Conservation (phyloP, 2,113 vertebrate genomes). For the Panthera leo region DNA sequence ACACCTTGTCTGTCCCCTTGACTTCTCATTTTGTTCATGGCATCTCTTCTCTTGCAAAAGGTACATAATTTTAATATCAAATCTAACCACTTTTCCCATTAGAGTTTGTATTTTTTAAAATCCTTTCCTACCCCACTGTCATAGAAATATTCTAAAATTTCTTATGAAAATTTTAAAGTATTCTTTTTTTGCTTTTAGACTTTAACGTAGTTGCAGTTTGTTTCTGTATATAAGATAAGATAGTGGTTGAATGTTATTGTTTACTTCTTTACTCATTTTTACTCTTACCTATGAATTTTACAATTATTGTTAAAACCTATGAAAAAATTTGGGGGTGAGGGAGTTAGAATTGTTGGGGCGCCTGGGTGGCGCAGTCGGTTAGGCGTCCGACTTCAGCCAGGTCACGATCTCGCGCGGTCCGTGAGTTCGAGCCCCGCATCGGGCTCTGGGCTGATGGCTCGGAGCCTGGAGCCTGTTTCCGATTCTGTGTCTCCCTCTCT, state of each 20-base stretch:
- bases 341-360: not conserved
- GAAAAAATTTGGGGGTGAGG: not conserved
- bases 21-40: not conserved
- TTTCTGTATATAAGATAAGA: not conserved
- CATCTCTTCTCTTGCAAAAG: not conserved
- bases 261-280: slow-evolving; percentile 16
- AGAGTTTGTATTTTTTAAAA: not conserved
- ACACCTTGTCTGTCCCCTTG: not conserved
- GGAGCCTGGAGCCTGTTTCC: too few relatives aligned
- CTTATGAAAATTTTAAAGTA: not conserved
- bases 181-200: slow-evolving; percentile 27
- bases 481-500: too few relatives aligned
- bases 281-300: slow-evolving; percentile 31
- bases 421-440: too few relatives aligned
- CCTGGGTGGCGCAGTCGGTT: too few relatives aligned
- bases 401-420: too few relatives aligned
- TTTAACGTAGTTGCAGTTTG: not conserved
- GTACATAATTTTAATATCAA: not conserved
- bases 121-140: not conserved
- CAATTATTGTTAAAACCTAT: slow-evolving; percentile 4
- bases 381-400: too few relatives aligned
- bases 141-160: not conserved
- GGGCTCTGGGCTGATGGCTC: too few relatives aligned
- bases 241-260: not conserved
- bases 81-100: not conserved